Percentiles rank a stretch among this genome's conserved stretches.
Conservation (phyloP, 2,888 invertebrate genomes). For the Emmelina monodactyla region DNA sequence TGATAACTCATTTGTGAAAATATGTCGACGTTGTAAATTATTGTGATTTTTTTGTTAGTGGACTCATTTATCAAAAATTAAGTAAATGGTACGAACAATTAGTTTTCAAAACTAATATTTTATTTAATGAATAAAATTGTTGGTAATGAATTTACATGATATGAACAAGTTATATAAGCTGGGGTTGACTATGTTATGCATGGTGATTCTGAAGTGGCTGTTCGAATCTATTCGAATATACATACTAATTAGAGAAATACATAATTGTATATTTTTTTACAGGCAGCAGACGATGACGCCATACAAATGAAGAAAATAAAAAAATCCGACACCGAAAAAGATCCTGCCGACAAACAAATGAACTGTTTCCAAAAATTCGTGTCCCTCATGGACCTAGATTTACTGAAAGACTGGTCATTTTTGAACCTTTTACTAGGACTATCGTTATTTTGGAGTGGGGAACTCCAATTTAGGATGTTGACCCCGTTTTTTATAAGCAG, state of each 20-base stretch:
- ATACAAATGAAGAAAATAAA: conserved; percentile 57
- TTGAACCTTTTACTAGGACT: conserved; percentile 76
- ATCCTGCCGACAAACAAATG: conserved; percentile 29
- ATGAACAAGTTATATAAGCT: too few relatives aligned
- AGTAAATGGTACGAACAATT: too few relatives aligned
- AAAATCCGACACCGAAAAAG: conserved; percentile 33
- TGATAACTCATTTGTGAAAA: too few relatives aligned
- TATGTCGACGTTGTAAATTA: too few relatives aligned
- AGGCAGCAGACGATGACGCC: conserved; percentile 54
- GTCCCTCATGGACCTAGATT: conserved; percentile 73
- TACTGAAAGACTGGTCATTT: conserved; percentile 76
- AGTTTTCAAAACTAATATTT: too few relatives aligned
- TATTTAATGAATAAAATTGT: too few relatives aligned
- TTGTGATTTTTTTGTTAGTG: too few relatives aligned
- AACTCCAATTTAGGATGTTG: conserved; percentile 78
- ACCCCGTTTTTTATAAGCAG: conserved; percentile 73
- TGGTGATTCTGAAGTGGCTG: too few relatives aligned
- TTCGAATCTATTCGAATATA: background rate
- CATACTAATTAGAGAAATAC: background rate
- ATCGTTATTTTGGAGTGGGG: conserved; percentile 77
- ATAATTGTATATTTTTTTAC: conserved; percentile 23
- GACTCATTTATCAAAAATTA: too few relatives aligned
- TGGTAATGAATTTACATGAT: too few relatives aligned
- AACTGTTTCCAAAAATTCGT: conserved; percentile 67
- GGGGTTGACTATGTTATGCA: too few relatives aligned